Base-by-base conservation (phyloP, 2,113 vertebrate species). In the Saimiri boliviensis region DNA sequence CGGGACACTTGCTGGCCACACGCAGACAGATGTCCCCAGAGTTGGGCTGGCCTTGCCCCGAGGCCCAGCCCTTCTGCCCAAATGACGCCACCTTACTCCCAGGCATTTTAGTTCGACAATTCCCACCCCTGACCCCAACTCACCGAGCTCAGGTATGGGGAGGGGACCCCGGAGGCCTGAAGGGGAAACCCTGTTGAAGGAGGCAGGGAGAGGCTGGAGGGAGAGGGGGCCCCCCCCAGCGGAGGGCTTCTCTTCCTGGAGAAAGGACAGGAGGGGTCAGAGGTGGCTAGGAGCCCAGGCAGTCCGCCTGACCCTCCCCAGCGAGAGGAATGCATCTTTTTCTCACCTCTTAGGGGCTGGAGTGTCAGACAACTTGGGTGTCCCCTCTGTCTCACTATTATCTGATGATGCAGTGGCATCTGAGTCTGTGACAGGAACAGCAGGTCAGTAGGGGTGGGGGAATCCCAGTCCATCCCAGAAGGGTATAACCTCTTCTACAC, bases 401-500 rank as follows among this genome's bases (percentile, higher is more conserved):
- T 99, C 99, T 2, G 99, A 99, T 16, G 99, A 99, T 35, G 99
- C 99, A 0, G 99, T 99, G 42, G 99, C 99, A 40, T 99, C 99
- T 1, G 99, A 99, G 96, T 99, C 99, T 99, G 97, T 60, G 96
- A 93, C 1, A 3, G 70, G 76, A 49, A 60, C 52, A 54, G 45
- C 68, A 58, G 56, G 66, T 97, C 49, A 95, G 93, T 37, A 37
- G 47, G 20, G 10, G 19, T 14, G 6, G 21, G n/a, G 6, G 23
- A 25, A 32, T 27, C 32, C 47, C 6, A 5, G 5, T 58, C 30
- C 17, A 73, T 19, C 49, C 35, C 42, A 56, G 19, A 81, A 37
- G 6, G 8, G 56, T 42, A 20, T 35, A 11, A 42, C 6, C 60
- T 63, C 12, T 56, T 73, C 70, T 12, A 16, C 25, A 83, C 37